phyloP scores from a whole-genome alignment of 2,888 invertebrate species.

The Leptinotarsa juncta region DNA sequence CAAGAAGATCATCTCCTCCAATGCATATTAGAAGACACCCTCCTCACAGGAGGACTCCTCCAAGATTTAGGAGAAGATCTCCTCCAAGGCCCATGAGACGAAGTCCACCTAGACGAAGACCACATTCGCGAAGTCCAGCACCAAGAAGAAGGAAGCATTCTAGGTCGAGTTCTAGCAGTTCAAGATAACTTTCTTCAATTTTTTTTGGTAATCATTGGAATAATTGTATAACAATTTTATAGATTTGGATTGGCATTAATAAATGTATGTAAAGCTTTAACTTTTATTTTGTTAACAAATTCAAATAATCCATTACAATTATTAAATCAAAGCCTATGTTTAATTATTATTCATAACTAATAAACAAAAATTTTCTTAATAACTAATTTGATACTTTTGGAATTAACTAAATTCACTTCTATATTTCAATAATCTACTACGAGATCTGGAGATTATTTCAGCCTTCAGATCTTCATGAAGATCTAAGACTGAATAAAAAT shows the following conservation, averaged over 20 bases:
- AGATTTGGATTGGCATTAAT: not conserved
- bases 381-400: not conserved
- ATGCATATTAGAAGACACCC: constrained; percentile 70
- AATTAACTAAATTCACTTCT: not conserved
- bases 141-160: constrained; percentile 73
- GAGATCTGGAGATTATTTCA: constrained; percentile 2
- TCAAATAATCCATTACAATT: not conserved
- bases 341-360: not conserved
- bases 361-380: not conserved
- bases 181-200: constrained; percentile 54
- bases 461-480: constrained; percentile 60
- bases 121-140: constrained; percentile 70
- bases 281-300: not conserved
- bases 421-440: constrained; percentile 4
- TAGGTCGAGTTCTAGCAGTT: constrained; percentile 79
- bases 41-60: constrained; percentile 70
- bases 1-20: constrained; percentile 70
- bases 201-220: not conserved
- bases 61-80: constrained; percentile 64
- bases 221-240: not conserved
- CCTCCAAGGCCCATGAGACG: constrained; percentile 64
- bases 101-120: constrained; percentile 71
- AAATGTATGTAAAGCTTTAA: not conserved
- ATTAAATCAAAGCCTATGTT: not conserved
- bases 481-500: constrained; percentile 61